Evolutionary conservation across 2,113 vertebrate genomes (phyloP).

Genomic region (Caranx ignobilis): DNA sequence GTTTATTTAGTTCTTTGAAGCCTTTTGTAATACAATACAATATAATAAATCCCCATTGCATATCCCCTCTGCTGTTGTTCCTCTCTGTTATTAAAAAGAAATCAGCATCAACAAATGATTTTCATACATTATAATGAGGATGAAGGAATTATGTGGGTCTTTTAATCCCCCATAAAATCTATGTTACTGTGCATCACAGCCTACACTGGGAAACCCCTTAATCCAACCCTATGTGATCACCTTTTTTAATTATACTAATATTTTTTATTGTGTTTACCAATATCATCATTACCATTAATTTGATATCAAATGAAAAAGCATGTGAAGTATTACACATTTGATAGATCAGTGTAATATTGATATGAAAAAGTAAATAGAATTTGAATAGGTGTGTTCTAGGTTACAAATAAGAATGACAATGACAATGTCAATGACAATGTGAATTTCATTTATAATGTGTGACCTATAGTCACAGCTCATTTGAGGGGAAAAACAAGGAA

Average conservation of each 20-base stretch:
- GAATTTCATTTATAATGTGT: background rate
- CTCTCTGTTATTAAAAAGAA: background rate
- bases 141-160: background rate
- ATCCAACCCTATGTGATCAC: slow-evolving; percentile 8
- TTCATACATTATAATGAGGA: slow-evolving; percentile 11
- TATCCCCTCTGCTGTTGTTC: background rate
- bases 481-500: background rate
- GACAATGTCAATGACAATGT: background rate
- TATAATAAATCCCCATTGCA: background rate
- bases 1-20: background rate
- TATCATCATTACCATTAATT: background rate
- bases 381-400: background rate
- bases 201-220: slow-evolving; percentile 4
- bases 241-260: slow-evolving; percentile 10
- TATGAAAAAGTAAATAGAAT: background rate
- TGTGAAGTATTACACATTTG: background rate
- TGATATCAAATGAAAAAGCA: background rate
- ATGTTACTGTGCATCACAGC: background rate
- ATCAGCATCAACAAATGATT: background rate
- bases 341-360: background rate
- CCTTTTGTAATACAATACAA: background rate
- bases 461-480: background rate
- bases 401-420: background rate
- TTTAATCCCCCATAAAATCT: slow-evolving; percentile 37
- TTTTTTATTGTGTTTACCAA: slow-evolving; percentile 3